These are phyloP conservation scores for Amphipyra tragopoginis DNA, from an alignment of 2,888 invertebrate species.

Conservation along the genomic window DNA sequence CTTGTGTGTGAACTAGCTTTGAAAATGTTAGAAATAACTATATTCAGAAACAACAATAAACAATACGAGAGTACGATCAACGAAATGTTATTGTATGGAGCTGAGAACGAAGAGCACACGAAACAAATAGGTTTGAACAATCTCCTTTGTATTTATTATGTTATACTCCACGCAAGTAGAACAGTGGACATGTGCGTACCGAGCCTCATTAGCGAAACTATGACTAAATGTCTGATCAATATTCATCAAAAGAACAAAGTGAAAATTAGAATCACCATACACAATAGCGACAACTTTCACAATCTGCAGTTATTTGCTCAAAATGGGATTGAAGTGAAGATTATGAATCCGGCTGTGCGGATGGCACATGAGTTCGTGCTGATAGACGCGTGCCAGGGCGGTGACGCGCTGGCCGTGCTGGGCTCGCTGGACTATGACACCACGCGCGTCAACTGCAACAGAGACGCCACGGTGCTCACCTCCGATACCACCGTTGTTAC, in stretches of 20 bases:
- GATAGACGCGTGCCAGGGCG: constrained; percentile 65
- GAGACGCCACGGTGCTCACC: constrained; percentile 72
- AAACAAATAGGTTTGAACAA: constrained; percentile 72
- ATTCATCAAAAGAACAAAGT: constrained; percentile 66
- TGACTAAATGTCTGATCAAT: constrained; percentile 70
- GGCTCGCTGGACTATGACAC: constrained; percentile 75
- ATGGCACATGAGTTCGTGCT: constrained; percentile 78
- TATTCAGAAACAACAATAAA: constrained; percentile 33
- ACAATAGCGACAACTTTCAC: constrained; percentile 64
- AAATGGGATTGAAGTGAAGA: constrained; percentile 72
- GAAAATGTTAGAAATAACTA: constrained; percentile 30
- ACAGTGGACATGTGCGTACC: constrained; percentile 78
- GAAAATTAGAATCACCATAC: constrained; percentile 70
- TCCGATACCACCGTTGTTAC: constrained; percentile 68
- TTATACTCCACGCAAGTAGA: constrained; percentile 70
- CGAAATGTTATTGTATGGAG: constrained; percentile 77
- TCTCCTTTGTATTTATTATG: constrained; percentile 73
- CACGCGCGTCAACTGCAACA: constrained; percentile 66
- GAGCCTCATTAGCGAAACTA: constrained; percentile 69
- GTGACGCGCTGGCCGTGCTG: constrained; percentile 71
- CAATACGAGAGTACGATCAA: constrained; percentile 64
- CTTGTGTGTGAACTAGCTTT: constrained; percentile 26
- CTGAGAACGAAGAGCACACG: constrained; percentile 62
- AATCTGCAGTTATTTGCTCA: constrained; percentile 64
- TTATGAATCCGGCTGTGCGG: constrained; percentile 64